Percentiles rank a stretch among this genome's conserved stretches.
phyloP scores from a whole-genome alignment of 2,888 invertebrate genomes.

The Ischnus inquisitorius region DNA sequence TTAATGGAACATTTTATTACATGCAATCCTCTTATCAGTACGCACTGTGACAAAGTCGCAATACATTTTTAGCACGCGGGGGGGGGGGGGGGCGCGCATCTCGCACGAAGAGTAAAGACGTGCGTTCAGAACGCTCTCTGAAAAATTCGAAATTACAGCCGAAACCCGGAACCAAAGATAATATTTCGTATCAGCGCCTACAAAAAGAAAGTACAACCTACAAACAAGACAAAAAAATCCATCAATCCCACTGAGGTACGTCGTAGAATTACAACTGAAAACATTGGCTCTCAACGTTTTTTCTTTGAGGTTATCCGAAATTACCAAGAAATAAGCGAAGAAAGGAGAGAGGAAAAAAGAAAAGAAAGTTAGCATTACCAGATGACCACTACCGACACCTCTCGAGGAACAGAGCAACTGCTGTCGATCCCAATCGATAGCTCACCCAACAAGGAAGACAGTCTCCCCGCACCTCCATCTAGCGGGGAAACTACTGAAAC shows the following conservation, averaged over 20 bases:
- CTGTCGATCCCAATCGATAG: not conserved
- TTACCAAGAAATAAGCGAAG: too few species aligned
- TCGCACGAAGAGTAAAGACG: too few species aligned
- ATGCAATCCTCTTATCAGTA: too few species aligned
- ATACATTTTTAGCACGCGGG: too few species aligned
- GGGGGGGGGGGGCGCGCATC: too few species aligned
- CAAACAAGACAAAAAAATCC: too few species aligned
- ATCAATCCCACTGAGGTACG: not conserved
- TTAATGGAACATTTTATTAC: too few species aligned
- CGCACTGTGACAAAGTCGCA: too few species aligned
- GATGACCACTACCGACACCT: not conserved
- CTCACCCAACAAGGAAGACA: slow-evolving; percentile 82
- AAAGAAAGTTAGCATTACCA: not conserved
- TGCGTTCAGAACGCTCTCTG: too few species aligned
- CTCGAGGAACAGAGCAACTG: not conserved
- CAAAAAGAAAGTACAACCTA: not conserved
- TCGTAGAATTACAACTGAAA: not conserved
- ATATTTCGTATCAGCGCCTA: not conserved
- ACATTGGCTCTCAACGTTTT: not conserved
- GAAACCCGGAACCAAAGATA: not conserved
- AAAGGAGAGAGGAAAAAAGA: not conserved
- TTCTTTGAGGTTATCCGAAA: not conserved
- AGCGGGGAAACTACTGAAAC: slow-evolving; percentile 86
- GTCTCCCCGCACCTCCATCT: slow-evolving; percentile 87
- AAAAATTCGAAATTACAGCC: too few species aligned